Conservation (phyloP, 2,888 invertebrate species). For the Anthoptus insignis region DNA sequence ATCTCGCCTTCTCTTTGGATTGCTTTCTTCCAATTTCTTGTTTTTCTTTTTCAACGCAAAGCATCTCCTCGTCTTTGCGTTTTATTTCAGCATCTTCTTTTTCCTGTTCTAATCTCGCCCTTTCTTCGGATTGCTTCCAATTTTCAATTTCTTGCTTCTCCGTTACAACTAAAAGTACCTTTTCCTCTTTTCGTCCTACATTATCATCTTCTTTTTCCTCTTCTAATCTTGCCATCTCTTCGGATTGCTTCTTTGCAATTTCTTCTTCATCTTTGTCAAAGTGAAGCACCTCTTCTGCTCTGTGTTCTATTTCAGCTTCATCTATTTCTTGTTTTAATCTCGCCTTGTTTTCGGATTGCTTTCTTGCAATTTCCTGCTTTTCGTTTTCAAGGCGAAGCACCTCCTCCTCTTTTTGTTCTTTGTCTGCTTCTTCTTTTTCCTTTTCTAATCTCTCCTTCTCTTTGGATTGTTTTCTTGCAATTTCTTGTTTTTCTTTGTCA, state of each 20-base stretch:
- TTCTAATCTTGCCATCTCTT: not conserved
- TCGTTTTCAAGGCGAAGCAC: conserved; percentile 7
- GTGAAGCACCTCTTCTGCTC: not conserved
- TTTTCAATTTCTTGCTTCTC: no score
- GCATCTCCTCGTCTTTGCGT: conserved; percentile 37
- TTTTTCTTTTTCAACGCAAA: not conserved
- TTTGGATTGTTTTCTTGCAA: not conserved
- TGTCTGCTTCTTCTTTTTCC: conserved; percentile 18
- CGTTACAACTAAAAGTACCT: no score
- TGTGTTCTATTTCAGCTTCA: conserved; percentile 5
- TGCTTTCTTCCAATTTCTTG: not conserved
- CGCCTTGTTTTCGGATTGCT: conserved; percentile 35
- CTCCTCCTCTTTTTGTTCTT: conserved; percentile 6
- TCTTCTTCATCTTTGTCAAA: not conserved
- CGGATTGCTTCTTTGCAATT: not conserved
- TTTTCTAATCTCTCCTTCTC: conserved; percentile 6
- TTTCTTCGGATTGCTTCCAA: no score
- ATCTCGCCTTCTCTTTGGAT: not conserved
- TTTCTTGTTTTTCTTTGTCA: conserved; percentile 15
- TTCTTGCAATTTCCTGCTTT: conserved; percentile 36
- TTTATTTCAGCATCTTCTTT: conserved; percentile 35
- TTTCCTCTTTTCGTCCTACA: not conserved
- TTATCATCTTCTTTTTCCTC: not conserved
- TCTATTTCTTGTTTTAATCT: conserved; percentile 25
- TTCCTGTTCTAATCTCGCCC: conserved; percentile 5